Base-by-base conservation (phyloP, 1,140 invertebrate species). In the Euura saliciscinereae region DNA sequence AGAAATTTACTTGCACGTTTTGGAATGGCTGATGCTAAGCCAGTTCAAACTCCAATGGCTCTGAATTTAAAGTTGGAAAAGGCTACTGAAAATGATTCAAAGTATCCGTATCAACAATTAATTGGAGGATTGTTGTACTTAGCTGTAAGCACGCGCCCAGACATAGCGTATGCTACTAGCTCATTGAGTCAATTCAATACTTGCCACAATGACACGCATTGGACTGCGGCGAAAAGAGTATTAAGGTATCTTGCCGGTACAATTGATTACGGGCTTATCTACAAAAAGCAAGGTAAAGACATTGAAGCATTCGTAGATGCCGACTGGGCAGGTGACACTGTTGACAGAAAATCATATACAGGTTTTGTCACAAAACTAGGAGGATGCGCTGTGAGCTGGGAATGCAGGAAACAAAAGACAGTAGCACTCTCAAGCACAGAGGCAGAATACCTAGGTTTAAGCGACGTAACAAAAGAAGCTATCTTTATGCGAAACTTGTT, bases 361-460 rank as follows among this genome's bases (percentile, higher is more conserved):
- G 85, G 87, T 3, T 84, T 80, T 74, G 69, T 84, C 0, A 83
- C 83, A 71, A 44, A 76, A 4, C 46, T 84, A 6, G 73, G 45
- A 65, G 73, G 86, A 65, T 28, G 83, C 43, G 82, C 86, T 71
- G 85, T 89, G 70, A 85, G 85, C n/a, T 91, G 87, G 76, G 85
- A 88, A 80, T 86, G 87, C 75, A 87, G 83, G 45, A 88, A 85
- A 76, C n/a, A n/a, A n/a, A n/a, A n/a, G n/a, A n/a, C n/a, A n/a
- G n/a, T n/a, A n/a, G n/a, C n/a, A n/a, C n/a, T n/a, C n/a, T n/a
- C n/a, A n/a, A n/a, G n/a, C n/a, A n/a, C n/a, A n/a, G n/a, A n/a
- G n/a, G n/a, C n/a, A 89, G 83, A 85, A 71, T 89, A 83, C 46
- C 85, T 83, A 74, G 81, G 85, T 13, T 75, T 79, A 78, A 68